Evolutionary conservation across 2,888 invertebrate genomes (phyloP), one percentile per base, ranked within the genome.

Genomic region (Alentia gelatinosa): DNA sequence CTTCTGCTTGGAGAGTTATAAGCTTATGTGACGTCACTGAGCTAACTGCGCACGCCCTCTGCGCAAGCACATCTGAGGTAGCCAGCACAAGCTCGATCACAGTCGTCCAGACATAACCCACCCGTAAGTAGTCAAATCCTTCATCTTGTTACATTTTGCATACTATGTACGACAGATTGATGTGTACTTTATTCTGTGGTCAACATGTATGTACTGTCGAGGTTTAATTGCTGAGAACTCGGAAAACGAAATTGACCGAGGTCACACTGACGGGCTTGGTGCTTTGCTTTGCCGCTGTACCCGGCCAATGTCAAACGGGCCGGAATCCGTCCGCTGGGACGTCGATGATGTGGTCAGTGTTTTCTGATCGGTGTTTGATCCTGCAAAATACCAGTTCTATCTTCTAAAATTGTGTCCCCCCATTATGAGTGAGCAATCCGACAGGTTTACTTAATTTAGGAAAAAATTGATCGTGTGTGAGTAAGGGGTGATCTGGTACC

Each of bases 21-120:
- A n/a, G n/a, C n/a, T n/a, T n/a, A n/a, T 30, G 86, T 86, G 86
- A 86, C 86, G 86, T 86, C 86, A 86, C 30, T 5, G n/a, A 1
- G 5, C 15, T 9, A 86, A 47, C 86, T 86, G 86, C 86, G 86
- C 86, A 86, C 86, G 26, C 23, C 86, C 86, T 86, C 86, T 86
- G 86, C 86, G 86, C 86, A 79, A 15, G 47, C 42, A 86, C 47
- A 26, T n/a, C 3, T 19, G 7, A 42, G 47, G 47, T 26, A 42
- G 30, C 86, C 19, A 23, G 3, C 40, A 30, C 30, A n/a, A n/a
- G n/a, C 23, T 83, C 40, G 4, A 83, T n/a, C n/a, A n/a, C 23
- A 23, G 83, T 39, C 37, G 35, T 40, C 83, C 83, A 15, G 35
- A 39, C 35, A 9, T 37, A n/a, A 40, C 33, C 9, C 39, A 30